Base-by-base conservation (phyloP, 2,113 vertebrate genomes). In the Datnioides undecimradiatus region DNA sequence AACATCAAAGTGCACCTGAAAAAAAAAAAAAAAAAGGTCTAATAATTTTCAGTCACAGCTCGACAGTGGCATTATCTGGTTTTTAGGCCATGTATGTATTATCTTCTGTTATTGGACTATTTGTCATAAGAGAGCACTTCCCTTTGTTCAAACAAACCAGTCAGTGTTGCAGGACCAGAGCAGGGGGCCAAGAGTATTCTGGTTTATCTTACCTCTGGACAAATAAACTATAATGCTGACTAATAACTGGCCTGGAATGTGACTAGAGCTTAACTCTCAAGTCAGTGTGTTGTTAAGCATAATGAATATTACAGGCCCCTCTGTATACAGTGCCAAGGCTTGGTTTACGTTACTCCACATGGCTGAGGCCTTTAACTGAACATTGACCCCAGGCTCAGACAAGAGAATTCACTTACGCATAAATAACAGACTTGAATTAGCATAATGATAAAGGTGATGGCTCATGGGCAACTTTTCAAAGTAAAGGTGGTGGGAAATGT, bases 171-270 rank as follows among this genome's bases (percentile, higher is more conserved):
- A 95, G 91, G 85, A 86, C 70, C 90, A 70, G 90, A 92, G 86
- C 91, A 76, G 74, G 74, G 87, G 65, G 68, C 85, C 93, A 89
- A 95, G 94, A 95, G 93, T 85, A 80, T 95, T 94, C 81, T 86
- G 87, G 96, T 97, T 97, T 97, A 97, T 98, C 96, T 97, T 94
- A 96, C 94, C 95, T 95, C 92, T 85, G 92, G 92, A 95, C 93
- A 97, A 97, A 97, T 97, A 97, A 98, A 97, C 96, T 91, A 91
- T 95, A 95, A 95, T 95, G 94, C 95, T 97, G 96, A 97, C 95
- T 96, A 97, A 97, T 97, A 97, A 96, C 95, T 94, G 75, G 67
- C 75, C 87, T 92, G 96, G 96, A 97, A 97, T 97, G 96, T 83
- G 90, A 95, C 90, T 87, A 92, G 81, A 95, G 93, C 94, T 94